A percentile compares a stretch with the other conserved stretches of the same genome.
Conservation (phyloP, 2,797 vertebrate genomes). For the Macroramphosus scolopax region DNA sequence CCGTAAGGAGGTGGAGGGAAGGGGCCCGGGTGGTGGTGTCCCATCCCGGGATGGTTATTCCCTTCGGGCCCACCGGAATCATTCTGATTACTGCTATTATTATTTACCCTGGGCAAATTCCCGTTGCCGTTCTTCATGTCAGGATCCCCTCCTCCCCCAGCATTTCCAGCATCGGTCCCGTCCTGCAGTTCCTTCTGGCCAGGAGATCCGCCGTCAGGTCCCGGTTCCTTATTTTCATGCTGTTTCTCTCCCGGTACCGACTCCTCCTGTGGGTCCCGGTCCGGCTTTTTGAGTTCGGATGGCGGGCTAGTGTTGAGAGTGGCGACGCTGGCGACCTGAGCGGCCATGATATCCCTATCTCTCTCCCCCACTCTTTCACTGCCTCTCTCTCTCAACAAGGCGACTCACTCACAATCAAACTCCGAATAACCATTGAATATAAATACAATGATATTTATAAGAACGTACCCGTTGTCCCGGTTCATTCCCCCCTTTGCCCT, state of each 20-base stretch:
- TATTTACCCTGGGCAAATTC: slow-evolving; percentile 87
- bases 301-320: slow-evolving; percentile 90
- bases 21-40: slow-evolving; percentile 86
- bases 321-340: slow-evolving; percentile 98
- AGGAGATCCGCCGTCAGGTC: slow-evolving; percentile 80
- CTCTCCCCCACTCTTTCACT: slow-evolving; percentile 79
- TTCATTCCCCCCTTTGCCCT: slow-evolving; percentile 82
- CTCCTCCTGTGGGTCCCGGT: slow-evolving; percentile 88
- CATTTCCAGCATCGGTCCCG: slow-evolving; percentile 89
- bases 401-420: slow-evolving; percentile 85
- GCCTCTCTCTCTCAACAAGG: no score
- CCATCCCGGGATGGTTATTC: slow-evolving; percentile 80
- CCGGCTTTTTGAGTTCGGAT: slow-evolving; percentile 96
- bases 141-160: slow-evolving; percentile 89
- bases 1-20: slow-evolving; percentile 84
- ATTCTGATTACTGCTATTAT: slow-evolving; percentile 85
- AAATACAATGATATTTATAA: slow-evolving; percentile 84
- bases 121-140: slow-evolving; percentile 98
- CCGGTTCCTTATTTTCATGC: slow-evolving; percentile 81
- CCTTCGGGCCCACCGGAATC: slow-evolving; percentile 80
- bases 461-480: slow-evolving; percentile 80
- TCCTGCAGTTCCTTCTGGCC: slow-evolving; percentile 88
- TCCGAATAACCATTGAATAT: slow-evolving; percentile 83
- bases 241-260: slow-evolving; percentile 88
- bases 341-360: slow-evolving; percentile 91